A percentile compares a stretch with the other conserved stretches of the same genome.
These are phyloP conservation scores for Potorous gilbertii DNA, from an alignment of 2,797 vertebrate genomes.

Conservation along the genomic window DNA sequence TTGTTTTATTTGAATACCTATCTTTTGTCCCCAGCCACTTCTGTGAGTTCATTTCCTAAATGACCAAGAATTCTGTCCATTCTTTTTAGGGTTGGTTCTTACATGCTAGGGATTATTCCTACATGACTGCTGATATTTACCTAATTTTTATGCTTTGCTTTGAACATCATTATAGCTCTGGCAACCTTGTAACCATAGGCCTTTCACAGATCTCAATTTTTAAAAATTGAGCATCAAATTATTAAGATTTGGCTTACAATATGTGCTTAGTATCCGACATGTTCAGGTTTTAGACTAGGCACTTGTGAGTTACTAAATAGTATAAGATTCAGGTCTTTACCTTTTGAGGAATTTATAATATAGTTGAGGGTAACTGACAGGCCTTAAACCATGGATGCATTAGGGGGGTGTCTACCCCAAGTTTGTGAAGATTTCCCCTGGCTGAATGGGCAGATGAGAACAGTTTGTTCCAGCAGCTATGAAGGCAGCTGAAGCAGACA, in stretches of 20 bases:
- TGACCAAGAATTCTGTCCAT: background rate
- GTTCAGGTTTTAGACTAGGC: background rate
- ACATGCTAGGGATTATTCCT: background rate
- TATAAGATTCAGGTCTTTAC: background rate
- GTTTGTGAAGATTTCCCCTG: too few species aligned
- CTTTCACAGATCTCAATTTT: background rate
- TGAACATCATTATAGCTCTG: background rate
- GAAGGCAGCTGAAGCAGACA: too few species aligned
- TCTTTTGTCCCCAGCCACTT: background rate
- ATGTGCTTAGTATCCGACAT: background rate
- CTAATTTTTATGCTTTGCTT: background rate
- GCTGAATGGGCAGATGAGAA: too few species aligned
- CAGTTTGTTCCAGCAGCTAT: too few species aligned
- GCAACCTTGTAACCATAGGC: background rate
- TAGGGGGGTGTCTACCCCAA: background rate
- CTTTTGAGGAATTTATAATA: background rate
- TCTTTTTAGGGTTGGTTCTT: conserved; percentile 23
- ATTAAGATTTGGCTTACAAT: background rate
- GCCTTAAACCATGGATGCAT: background rate
- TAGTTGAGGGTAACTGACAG: background rate
- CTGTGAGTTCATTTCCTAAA: background rate
- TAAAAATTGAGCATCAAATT: background rate
- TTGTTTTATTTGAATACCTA: background rate
- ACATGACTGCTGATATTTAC: background rate
- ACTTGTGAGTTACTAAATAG: background rate